Evolutionary conservation across 2,888 invertebrate genomes (phyloP), one percentile per base, ranked within the genome.

Genomic region (Caradrina kadenii): DNA sequence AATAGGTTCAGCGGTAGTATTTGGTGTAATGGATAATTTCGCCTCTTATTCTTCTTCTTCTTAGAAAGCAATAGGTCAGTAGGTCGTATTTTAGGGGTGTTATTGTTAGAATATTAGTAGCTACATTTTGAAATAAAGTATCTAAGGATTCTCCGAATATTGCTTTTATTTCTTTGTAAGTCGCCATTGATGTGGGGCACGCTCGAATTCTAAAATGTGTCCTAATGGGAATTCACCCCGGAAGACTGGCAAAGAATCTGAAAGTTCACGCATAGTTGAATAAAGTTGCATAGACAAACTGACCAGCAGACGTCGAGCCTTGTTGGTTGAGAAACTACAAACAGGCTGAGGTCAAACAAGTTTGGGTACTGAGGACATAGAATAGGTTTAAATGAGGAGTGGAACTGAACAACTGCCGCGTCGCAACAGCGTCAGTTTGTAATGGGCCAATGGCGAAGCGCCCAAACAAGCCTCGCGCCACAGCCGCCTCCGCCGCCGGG

Each of bases 361-460:
- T 66, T 58, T 71, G 67, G 70, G 45, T 69, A 39, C 53, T 45
- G 45, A 45, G 45, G 15, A 45, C 45, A 45, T 45, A 45, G 17
- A 17, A 21, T 49, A 49, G n/a, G 49, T 53, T 73, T 60, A 64
- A 70, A 63, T 52, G 53, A 56, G 35, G 35, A 60, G 21, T 73
- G 53, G 48, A 62, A 45, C n/a, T 35, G 66, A 35, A 50, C 35
- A 26, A 75, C 81, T 83, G 70, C 83, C 85, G 85, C 81, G 77
- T 84, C 84, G 84, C 84, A 85, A 86, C 84, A 82, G 68, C 72
- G 68, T 66, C 72, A 69, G 69, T 61, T 61, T 50, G 67, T 69
- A 62, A 45, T 45, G 45, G 45, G 15, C 45, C 45, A 45, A 72
- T 69, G 39, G 66, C 63, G 73, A 76, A 76, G 77, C 79, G 80